Evolutionary conservation across 2,888 invertebrate species (phyloP), one percentile per base, ranked within the genome.

Genomic region (Germaria angustata): DNA sequence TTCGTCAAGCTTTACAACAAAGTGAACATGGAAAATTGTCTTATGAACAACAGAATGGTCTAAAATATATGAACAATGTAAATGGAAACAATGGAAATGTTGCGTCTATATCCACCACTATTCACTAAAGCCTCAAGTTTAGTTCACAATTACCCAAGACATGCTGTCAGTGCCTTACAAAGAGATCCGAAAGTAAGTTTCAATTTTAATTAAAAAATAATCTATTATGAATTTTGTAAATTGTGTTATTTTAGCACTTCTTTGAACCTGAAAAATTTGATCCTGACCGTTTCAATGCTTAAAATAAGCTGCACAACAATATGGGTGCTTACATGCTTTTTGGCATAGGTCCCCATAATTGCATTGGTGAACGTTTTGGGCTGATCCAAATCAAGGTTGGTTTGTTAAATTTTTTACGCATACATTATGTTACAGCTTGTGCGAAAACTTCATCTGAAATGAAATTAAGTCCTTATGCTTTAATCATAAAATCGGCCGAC

Each of bases 41-140:
- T n/a, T n/a, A n/a, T n/a, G n/a, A 86, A 91, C 90, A 0, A 91
- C 92, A 68, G 87, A 91, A 17, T 83, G 90, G 20, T 86, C 92
- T 11, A 87, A 88, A 1, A 89, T 91, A 6, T 87, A 92, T 90
- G 87, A 89, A 32, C 92, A 92, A 86, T 92, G 85, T 91, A 92
- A 73, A 91, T 91, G 91, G 90, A 87, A 20, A 85, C 88, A 17
- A 84, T 84, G 39, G 91, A 92, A 82, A 88, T 88, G 8, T 80
- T 91, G 39, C 87, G 92, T 1, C 81, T 91, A 63, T 92, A 92
- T 86, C 91, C 92, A 0, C 87, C 90, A 0, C 55, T 91, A 6
- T 66, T 87, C 87, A 0, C 36, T 88, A 36, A 66, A 86, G 28
- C 86, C 87, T 0, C 82, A 75, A 24, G 69, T 63, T 28, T 85